Percentiles rank a stretch among this genome's conserved stretches.
Conservation (phyloP, 2,113 vertebrate species). For the Gymnarchus niloticus region DNA sequence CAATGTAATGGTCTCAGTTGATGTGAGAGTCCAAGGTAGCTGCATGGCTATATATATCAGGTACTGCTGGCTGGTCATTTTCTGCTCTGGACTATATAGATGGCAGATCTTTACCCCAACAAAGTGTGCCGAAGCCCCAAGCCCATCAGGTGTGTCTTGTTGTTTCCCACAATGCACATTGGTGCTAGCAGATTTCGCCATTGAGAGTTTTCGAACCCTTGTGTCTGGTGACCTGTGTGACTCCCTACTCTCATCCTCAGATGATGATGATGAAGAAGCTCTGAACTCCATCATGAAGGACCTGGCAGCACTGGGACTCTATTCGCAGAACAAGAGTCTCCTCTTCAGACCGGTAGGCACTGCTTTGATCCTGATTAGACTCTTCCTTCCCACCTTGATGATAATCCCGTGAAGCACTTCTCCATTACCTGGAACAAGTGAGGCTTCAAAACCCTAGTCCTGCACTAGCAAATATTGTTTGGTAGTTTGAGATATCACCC, state of each 20-base stretch:
- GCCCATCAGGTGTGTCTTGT: neutral
- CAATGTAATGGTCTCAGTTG: too few species aligned
- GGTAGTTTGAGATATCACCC: too few species aligned
- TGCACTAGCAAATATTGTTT: too few species aligned
- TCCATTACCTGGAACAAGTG: neutral
- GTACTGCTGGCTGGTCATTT: too few species aligned
- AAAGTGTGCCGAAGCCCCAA: too few species aligned
- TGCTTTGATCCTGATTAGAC: neutral
- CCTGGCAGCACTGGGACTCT: slow-evolving; percentile 76
- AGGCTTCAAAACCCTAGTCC: too few species aligned
- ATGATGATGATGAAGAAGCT: slow-evolving; percentile 79
- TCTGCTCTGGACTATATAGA: too few species aligned
- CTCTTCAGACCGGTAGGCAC: slow-evolving; percentile 72
- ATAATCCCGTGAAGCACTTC: neutral
- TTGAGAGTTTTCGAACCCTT: neutral
- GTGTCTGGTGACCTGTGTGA: neutral
- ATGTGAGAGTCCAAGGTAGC: too few species aligned
- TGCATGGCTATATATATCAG: too few species aligned
- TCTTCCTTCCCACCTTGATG: neutral
- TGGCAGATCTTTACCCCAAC: too few species aligned
- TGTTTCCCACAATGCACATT: neutral
- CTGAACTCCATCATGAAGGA: slow-evolving; percentile 92
- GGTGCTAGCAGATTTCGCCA: neutral
- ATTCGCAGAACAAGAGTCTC: slow-evolving; percentile 63
- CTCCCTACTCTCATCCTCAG: slow-evolving; percentile 3